These are phyloP conservation scores for Phymastichus coffea DNA, from an alignment of 1,140 invertebrate genomes.

Conservation along the genomic window DNA sequence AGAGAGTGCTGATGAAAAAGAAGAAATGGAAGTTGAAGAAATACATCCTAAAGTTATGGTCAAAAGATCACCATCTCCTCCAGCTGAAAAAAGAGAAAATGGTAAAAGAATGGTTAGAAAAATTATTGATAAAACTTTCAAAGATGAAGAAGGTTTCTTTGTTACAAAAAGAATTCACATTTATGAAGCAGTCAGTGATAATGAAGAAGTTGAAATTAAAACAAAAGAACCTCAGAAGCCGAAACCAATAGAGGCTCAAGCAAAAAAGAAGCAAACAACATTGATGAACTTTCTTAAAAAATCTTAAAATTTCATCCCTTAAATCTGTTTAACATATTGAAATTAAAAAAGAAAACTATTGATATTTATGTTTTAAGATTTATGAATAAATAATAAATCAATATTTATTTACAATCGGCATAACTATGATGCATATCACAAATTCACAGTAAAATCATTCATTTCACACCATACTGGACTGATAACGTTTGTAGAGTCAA, in stretches of 20 bases:
- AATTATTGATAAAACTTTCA: slow-evolving; percentile 41
- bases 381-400: too few species aligned
- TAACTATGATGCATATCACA: too few species aligned
- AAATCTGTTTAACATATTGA: slow-evolving; percentile 5
- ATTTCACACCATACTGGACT: too few species aligned
- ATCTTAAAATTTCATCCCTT: slow-evolving; percentile 27
- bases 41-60: slow-evolving; percentile 14
- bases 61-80: slow-evolving; percentile 37
- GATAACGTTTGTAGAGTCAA: slow-evolving; percentile 9
- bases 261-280: slow-evolving; percentile 31
- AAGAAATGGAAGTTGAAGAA: slow-evolving; percentile 15
- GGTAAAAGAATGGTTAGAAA: slow-evolving; percentile 47
- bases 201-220: slow-evolving; percentile 29
- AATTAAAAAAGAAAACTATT: background rate
- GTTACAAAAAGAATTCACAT: slow-evolving; percentile 48
- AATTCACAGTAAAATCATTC: too few species aligned
- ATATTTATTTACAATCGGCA: too few species aligned
- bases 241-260: slow-evolving; percentile 29
- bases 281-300: slow-evolving; percentile 46
- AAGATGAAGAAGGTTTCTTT: slow-evolving; percentile 49
- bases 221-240: slow-evolving; percentile 13
- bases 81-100: slow-evolving; percentile 29
- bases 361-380: background rate
- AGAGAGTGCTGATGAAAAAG: slow-evolving; percentile 27
- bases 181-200: slow-evolving; percentile 46